Base-by-base conservation (phyloP, 2,888 invertebrate genomes). In the Agriotes lineatus region DNA sequence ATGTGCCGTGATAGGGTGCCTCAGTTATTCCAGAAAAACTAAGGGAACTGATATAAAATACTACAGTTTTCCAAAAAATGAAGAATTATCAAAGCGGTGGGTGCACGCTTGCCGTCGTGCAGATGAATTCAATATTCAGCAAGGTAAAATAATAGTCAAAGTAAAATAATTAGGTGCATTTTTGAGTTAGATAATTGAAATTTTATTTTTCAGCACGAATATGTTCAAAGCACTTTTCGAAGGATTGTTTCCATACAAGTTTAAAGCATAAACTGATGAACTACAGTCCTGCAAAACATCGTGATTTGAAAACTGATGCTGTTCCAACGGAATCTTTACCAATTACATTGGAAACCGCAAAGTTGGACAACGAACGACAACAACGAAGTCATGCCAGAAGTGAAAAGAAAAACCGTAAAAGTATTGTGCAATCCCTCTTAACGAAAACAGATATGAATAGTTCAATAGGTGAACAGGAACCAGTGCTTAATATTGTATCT, bases 31-130 rank as follows among this genome's bases (percentile, higher is more conserved):
- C 0, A 39, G 44, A 19, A 64, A 64, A 33, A 57, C 56, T 18
- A 64, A 64, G 20, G 56, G 64, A 10, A 57, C 30, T 30, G 64
- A 56, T 33, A 33, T 64, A 18, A 39, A 19, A 25, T 64, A 64
- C 22, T 64, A 35, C 33, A 22, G 42, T 33, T 64, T 64, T 57
- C 57, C 56, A 44, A 56, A 64, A 56, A 30, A 64, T 10, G 57
- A 64, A 12, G 14, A 57, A 14, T 9, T 64, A 14, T 56, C 25
- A 20, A 42, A 44, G 20, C 56, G 39, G 16, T 64, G 64, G 64
- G 12, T 64, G 2, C 22, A 20, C 9, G 64, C 57, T 19, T 64
- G 64, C 10, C 44, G 44, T 9, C 54, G 64, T n/a, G 14, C 58
- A 56, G 64, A 64, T 35, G 30, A 56, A 64, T 44, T 64, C 22